A percentile compares a stretch with the other conserved stretches of the same genome.
These are phyloP conservation scores for Sebastiscus albofasciatus DNA, from an alignment of 2,797 vertebrate genomes.

Conservation along the genomic window DNA sequence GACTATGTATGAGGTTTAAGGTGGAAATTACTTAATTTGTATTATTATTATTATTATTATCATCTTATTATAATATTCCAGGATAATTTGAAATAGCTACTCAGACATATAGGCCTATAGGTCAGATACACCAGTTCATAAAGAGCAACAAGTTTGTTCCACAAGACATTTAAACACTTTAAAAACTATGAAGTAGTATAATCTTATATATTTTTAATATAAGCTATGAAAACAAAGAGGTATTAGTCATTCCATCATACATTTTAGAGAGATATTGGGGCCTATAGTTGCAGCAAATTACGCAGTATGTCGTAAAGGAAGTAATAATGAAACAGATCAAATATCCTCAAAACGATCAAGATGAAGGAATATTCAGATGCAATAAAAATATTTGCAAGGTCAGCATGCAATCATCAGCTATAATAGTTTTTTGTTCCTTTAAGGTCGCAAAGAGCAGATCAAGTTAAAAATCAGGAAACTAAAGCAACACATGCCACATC, in stretches of 20 bases:
- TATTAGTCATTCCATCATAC: background rate
- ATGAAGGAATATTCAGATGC: background rate
- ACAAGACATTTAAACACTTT: background rate
- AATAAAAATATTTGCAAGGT: background rate
- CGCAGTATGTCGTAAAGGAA: background rate
- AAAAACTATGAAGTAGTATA: background rate
- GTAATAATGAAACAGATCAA: background rate
- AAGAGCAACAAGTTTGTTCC: background rate
- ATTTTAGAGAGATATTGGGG: background rate
- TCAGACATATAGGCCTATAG: no score
- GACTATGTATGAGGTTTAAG: background rate
- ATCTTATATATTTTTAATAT: background rate
- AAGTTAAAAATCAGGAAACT: background rate
- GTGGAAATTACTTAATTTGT: background rate
- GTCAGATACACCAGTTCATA: background rate
- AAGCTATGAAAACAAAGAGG: background rate
- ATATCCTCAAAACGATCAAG: background rate
- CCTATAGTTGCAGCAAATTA: background rate
- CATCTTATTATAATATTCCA: no score
- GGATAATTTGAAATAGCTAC: no score
- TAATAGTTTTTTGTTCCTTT: background rate
- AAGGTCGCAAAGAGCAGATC: background rate
- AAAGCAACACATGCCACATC: background rate
- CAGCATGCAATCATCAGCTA: background rate
- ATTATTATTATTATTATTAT: background rate